A percentile compares a stretch with the other conserved stretches of the same genome.
phyloP scores from a whole-genome alignment of 1,140 invertebrate species.

The Centruroides vittatus region DNA sequence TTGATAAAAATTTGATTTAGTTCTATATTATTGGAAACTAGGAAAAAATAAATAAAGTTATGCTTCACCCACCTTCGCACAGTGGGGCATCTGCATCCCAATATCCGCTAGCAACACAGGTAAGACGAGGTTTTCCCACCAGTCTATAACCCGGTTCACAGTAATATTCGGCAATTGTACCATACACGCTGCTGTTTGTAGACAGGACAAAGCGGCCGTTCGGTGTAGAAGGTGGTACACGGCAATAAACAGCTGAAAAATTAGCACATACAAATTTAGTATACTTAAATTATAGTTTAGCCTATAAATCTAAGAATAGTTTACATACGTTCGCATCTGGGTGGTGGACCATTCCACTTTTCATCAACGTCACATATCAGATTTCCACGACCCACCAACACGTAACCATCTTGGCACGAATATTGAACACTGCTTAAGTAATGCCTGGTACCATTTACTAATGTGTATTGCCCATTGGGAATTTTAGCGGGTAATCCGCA shows the following conservation, averaged over 20 bases:
- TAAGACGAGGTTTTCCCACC: constrained; percentile 43
- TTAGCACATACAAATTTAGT: not conserved
- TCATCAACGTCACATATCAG: constrained; percentile 82
- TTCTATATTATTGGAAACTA: not conserved
- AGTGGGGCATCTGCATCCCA: constrained; percentile 58
- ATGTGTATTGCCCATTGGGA: constrained; percentile 57
- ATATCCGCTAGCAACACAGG: constrained; percentile 55
- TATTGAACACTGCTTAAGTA: constrained; percentile 76
- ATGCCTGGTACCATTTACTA: constrained; percentile 66
- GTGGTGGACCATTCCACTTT: constrained; percentile 84
- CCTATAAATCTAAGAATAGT: not conserved
- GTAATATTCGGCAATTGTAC: constrained; percentile 53
- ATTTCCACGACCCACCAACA: constrained; percentile 61
- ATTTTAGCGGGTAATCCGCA: constrained; percentile 80
- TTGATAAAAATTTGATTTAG: not conserved
- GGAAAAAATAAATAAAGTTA: not conserved
- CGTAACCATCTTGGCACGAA: constrained; percentile 61
- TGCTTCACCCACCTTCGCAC: constrained; percentile 9
- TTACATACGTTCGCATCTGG: constrained; percentile 50
- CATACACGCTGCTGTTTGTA: constrained; percentile 47
- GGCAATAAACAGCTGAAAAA: constrained; percentile 54
- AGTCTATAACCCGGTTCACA: constrained; percentile 51
- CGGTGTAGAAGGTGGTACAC: constrained; percentile 48
- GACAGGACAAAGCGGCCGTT: constrained; percentile 51
- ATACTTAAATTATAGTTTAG: not conserved